Conservation (phyloP, 2,113 vertebrate genomes). For the Poeciliopsis retropinna region DNA sequence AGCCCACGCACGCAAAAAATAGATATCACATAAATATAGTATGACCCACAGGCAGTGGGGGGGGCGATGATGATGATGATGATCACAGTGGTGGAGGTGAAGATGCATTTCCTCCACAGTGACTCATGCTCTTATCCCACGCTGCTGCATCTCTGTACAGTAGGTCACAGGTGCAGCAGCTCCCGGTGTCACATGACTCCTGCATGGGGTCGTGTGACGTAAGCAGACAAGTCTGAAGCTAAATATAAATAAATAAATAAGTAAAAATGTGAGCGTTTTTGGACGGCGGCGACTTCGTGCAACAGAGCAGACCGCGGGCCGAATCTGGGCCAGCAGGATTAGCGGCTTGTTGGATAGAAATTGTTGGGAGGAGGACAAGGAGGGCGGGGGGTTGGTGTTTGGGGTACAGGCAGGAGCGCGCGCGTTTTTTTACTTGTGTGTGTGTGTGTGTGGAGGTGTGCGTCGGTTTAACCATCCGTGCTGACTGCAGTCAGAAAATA, state of each 20-base stretch:
- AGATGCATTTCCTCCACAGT: constrained; percentile 44
- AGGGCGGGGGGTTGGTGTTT: not conserved
- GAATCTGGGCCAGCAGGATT: constrained; percentile 80
- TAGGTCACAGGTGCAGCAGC: constrained; percentile 63
- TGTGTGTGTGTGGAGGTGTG: constrained; percentile 28
- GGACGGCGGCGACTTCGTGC: constrained; percentile 50
- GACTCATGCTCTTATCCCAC: constrained; percentile 46
- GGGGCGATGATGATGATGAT: constrained; percentile 21
- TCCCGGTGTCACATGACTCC: constrained; percentile 49
- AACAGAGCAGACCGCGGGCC: constrained; percentile 60
- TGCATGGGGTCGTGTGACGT: constrained; percentile 32
- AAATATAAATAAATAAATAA: not conserved
- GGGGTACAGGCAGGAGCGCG: not conserved
- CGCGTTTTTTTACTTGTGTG: not conserved
- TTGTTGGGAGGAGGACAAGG: constrained; percentile 39
- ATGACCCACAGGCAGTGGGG: constrained; percentile 20
- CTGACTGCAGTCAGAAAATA: constrained; percentile 40
- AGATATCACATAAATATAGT: constrained; percentile 17
- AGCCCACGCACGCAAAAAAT: constrained; percentile 42
- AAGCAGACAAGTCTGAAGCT: constrained; percentile 2
- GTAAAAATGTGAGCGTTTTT: not conserved
- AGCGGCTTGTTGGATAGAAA: constrained; percentile 72
- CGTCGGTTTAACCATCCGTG: constrained; percentile 46
- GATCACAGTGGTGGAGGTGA: constrained; percentile 19
- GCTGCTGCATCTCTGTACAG: constrained; percentile 35